Evolutionary conservation across 2,888 invertebrate species (phyloP).

Genomic region (Rhyacophila evoluta): DNA sequence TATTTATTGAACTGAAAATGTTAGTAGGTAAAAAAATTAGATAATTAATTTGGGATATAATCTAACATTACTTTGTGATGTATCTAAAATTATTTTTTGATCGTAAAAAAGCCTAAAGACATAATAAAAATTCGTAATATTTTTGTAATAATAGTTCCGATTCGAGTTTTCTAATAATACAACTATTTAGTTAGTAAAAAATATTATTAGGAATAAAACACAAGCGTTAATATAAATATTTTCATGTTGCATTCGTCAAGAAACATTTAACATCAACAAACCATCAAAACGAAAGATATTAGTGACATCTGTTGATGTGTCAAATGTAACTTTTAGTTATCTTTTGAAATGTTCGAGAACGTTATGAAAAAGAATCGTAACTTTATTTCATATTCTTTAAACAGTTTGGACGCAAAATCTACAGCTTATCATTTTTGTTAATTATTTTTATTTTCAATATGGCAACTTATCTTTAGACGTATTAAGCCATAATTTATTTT

Average conservation of each 20-base stretch:
- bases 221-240: background rate
- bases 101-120: conserved; percentile 8
- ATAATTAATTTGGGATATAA: no score
- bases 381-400: background rate
- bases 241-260: no score
- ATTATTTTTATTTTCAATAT: background rate
- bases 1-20: background rate
- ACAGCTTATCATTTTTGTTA: background rate
- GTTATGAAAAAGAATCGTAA: conserved; percentile 8
- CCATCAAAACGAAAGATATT: no score
- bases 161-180: background rate
- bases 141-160: background rate
- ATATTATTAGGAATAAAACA: background rate
- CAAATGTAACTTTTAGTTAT: background rate
- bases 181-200: background rate
- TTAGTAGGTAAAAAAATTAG: background rate
- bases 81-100: background rate
- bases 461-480: background rate
- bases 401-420: conserved; percentile 7
- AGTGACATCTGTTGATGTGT: background rate
- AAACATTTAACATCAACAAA: no score
- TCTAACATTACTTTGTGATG: conserved; percentile 20
- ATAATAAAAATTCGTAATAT: conserved; percentile 3
- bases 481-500: background rate
- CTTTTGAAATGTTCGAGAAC: background rate